phyloP scores from a whole-genome alignment of 1,140 invertebrate genomes.

The Orius laevigatus region DNA sequence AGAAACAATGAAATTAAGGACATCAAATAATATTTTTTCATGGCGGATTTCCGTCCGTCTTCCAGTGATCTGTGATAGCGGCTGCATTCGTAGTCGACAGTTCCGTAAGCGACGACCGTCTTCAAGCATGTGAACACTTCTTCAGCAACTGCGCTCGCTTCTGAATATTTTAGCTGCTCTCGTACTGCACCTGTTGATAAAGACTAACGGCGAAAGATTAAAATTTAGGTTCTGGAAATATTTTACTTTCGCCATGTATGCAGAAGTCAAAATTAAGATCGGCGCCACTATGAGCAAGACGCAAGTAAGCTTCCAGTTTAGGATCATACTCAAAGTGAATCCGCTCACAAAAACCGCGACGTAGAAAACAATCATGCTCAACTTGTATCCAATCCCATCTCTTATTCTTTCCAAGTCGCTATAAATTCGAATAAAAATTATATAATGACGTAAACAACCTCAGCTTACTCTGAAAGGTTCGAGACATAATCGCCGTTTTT shows the following conservation, averaged over 20 bases:
- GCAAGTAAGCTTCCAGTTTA: slow-evolving; percentile 67
- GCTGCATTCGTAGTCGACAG: background rate
- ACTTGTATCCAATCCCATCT: slow-evolving; percentile 79
- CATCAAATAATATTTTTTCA: slow-evolving; percentile 34
- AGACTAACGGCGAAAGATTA: background rate
- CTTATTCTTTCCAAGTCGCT: slow-evolving; percentile 79
- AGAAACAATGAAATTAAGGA: slow-evolving; percentile 45
- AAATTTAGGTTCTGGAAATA: background rate
- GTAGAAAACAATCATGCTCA: slow-evolving; percentile 60
- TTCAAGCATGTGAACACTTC: slow-evolving; percentile 58
- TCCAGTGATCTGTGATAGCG: slow-evolving; percentile 32
- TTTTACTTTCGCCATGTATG: slow-evolving; percentile 33
- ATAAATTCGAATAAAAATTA: slow-evolving; percentile 8
- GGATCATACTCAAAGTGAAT: slow-evolving; percentile 52
- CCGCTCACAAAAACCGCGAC: slow-evolving; percentile 49
- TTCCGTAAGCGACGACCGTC: slow-evolving; percentile 64
- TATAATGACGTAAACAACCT: background rate
- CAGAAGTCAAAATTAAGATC: slow-evolving; percentile 42
- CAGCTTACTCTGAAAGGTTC: too few relatives aligned
- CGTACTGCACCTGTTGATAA: slow-evolving; percentile 10
- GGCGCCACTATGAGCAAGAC: slow-evolving; percentile 64
- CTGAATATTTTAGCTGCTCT: slow-evolving; percentile 43
- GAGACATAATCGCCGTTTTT: too few relatives aligned
- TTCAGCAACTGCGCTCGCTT: slow-evolving; percentile 62
- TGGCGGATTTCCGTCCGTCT: slow-evolving; percentile 30